A percentile compares a stretch with the other conserved stretches of the same genome.
Evolutionary conservation across 1,140 invertebrate species (phyloP).

Genomic region (Pseudomyrmex dendroicus): DNA sequence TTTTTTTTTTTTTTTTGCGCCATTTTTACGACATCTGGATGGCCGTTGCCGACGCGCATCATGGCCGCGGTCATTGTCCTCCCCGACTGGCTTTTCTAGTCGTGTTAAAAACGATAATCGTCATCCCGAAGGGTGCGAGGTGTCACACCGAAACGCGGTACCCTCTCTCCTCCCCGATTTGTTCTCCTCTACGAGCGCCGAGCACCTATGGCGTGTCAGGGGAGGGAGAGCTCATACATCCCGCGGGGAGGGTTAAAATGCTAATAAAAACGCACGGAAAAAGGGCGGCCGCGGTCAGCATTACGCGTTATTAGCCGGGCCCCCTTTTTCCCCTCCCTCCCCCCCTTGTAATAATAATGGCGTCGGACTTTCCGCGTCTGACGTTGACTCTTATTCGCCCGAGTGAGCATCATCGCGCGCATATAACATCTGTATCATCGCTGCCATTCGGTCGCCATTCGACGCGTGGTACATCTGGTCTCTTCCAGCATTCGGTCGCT

Average conservation of each 20-base stretch:
- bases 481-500: conserved; percentile 26
- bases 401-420: conserved; percentile 55
- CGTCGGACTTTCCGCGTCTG: conserved; percentile 55
- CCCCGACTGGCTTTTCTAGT: conserved; percentile 78
- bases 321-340: conserved; percentile 27
- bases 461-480: conserved; percentile 78
- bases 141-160: conserved; percentile 78
- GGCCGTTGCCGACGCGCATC: conserved; percentile 80
- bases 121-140: conserved; percentile 78
- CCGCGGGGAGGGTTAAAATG: conserved; percentile 17
- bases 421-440: conserved; percentile 83
- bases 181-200: conserved; percentile 38
- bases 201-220: conserved; percentile 70
- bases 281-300: conserved; percentile 68
- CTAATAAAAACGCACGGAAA: conserved; percentile 57
- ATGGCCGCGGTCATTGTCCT: conserved; percentile 81
- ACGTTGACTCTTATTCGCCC: conserved; percentile 66
- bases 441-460: conserved; percentile 72
- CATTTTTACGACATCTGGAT: conserved; percentile 76
- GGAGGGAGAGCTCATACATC: too few relatives aligned
- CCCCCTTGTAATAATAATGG: conserved; percentile 74
- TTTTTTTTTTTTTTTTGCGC: conserved; percentile 50
- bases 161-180: conserved; percentile 35
- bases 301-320: conserved; percentile 81
- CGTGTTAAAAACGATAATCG: conserved; percentile 82